Base-by-base conservation (phyloP, 2,113 vertebrate genomes). In the Chaenogobius annularis region DNA sequence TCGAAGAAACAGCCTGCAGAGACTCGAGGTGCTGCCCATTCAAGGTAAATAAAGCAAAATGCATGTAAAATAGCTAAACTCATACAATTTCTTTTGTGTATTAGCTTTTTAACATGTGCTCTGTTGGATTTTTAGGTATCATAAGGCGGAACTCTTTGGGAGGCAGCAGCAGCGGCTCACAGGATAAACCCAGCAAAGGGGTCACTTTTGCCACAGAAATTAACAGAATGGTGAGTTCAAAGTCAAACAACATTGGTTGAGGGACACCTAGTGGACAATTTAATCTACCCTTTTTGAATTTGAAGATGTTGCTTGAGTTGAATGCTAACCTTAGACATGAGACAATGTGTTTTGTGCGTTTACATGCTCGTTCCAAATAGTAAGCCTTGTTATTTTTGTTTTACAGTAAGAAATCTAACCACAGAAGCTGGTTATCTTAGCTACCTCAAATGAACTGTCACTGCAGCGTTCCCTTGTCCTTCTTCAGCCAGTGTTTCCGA, bases 111-210 rank as follows among this genome's bases (percentile, higher is more conserved):
- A 22, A 56, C 7, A 9, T 0, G 0, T 8, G 20, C 7, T 10
- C 12, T 68, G 7, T 64, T 66, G 3, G 46, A 75, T 26, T 31
- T 0, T 85, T 9, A 98, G 97, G 96, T 43, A 95, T 97, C 89
- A 96, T 96, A 71, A 93, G 96, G 78, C 96, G 95, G 3, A 98
- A 96, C 87, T 99, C 97, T 14, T 88, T 98, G 0, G 96, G 96
- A 0, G 95, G 95, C 84, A 95, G 95, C 94, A 96, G 95, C 90
- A 88, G 89, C 50, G 81, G 90, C 61, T 96, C 96, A 0, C 96
- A 96, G 88, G 97, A 98, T 55, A 95, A 95, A 50, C 90, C 88
- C 8, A 91, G 83, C 91, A 97, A 96, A 92, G 97, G 95, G 0
- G 94, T 98, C 63, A 96, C 94, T 54, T 99, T 98, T 10, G 93